Conservation (phyloP, 2,888 invertebrate species). For the Nasonovia ribisnigri region DNA sequence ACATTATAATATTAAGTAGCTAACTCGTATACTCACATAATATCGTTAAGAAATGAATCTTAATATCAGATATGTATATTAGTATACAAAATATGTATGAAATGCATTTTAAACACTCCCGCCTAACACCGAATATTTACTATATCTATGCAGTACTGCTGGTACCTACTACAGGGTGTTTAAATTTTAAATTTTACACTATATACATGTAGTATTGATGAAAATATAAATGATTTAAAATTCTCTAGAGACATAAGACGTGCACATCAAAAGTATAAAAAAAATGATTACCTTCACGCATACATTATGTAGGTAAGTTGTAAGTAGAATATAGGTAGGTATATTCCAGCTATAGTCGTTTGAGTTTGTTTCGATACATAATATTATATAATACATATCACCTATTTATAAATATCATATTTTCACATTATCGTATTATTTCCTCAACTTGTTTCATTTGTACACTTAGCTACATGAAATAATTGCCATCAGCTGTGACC, state of each 20-base stretch:
- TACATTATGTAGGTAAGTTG: neutral
- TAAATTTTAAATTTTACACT: neutral
- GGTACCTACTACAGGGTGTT: neutral
- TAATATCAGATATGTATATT: too few relatives aligned
- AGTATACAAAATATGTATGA: neutral
- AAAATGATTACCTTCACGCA: neutral
- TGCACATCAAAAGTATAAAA: neutral
- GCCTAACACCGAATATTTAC: neutral
- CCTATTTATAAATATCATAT: neutral
- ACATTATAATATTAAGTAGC: neutral
- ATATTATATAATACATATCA: neutral
- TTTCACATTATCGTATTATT: neutral
- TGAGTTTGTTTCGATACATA: neutral
- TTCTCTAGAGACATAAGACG: neutral
- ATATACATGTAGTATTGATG: neutral
- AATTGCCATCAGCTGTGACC: slow-evolving; percentile 1
- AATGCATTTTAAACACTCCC: neutral
- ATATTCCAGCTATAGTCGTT: neutral
- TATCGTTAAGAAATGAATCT: neutral
- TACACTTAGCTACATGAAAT: neutral
- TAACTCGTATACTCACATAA: neutral
- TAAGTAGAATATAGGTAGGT: neutral
- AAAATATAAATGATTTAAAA: neutral
- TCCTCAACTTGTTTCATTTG: neutral
- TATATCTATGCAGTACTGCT: neutral